phyloP scores from a whole-genome alignment of 1,140 invertebrate species.

The Armadillidium nasatum region DNA sequence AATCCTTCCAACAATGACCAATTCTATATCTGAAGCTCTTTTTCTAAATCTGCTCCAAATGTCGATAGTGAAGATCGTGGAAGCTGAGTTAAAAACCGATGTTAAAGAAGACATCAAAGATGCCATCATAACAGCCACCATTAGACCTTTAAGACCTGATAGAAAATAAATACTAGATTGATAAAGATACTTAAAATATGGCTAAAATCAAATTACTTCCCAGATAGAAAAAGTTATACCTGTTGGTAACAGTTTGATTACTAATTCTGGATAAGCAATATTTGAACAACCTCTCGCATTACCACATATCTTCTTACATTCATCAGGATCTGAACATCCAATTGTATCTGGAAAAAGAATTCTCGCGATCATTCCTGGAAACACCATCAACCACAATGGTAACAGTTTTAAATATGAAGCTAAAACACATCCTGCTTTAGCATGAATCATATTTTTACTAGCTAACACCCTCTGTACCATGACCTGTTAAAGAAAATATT shows the following conservation, averaged over 20 bases:
- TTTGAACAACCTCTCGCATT: constrained; percentile 54
- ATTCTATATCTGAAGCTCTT: constrained; percentile 7
- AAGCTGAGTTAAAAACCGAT: constrained; percentile 57
- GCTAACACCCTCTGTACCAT: constrained; percentile 58
- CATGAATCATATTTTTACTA: constrained; percentile 56
- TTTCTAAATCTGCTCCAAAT: constrained; percentile 48
- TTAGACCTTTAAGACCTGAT: constrained; percentile 52
- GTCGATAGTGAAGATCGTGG: constrained; percentile 58
- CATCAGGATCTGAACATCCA: constrained; percentile 52
- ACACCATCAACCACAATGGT: constrained; percentile 57
- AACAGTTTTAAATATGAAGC: constrained; percentile 58
- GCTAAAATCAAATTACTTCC: too few relatives aligned
- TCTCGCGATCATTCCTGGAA: constrained; percentile 59
- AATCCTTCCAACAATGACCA: constrained; percentile 27
- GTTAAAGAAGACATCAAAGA: constrained; percentile 56
- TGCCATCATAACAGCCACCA: constrained; percentile 58
- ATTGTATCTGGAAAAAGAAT: constrained; percentile 53
- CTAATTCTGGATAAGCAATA: constrained; percentile 56
- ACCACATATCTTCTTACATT: constrained; percentile 49
- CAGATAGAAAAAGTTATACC: constrained; percentile 42
- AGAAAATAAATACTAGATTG: too few relatives aligned
- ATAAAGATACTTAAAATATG: too few relatives aligned
- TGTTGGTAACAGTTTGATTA: constrained; percentile 53
- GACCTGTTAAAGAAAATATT: constrained; percentile 45
- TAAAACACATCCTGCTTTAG: constrained; percentile 56